Conservation (phyloP, 2,888 invertebrate genomes). For the Spisula subtruncata region DNA sequence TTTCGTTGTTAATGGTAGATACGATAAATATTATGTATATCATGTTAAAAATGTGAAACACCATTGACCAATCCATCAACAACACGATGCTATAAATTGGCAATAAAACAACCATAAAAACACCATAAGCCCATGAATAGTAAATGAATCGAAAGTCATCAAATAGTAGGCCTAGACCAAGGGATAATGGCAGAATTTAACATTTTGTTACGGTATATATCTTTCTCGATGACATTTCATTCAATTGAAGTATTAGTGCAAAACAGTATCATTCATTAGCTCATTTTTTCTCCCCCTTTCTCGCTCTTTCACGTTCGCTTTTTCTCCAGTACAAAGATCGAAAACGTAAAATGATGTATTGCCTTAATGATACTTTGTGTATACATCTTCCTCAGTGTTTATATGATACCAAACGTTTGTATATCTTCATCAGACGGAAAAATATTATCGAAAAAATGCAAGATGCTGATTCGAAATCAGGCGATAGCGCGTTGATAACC, state of each 20-base stretch:
- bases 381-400: neutral
- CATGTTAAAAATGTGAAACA: neutral
- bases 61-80: neutral
- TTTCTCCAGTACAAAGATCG: neutral
- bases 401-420: neutral
- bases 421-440: neutral
- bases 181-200: slow-evolving; percentile 11
- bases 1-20: too few species aligned
- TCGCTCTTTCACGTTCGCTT: neutral
- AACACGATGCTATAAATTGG: neutral
- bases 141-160: neutral
- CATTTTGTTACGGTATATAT: neutral
- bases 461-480: slow-evolving; percentile 1
- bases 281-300: neutral
- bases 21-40: too few species aligned
- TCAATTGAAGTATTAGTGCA: neutral
- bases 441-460: neutral
- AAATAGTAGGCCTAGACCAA: neutral
- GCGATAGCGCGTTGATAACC: neutral
- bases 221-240: neutral
- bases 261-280: neutral
- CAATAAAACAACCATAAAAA: slow-evolving; percentile 13
- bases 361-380: neutral
- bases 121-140: neutral
- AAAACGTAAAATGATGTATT: neutral